Base-by-base conservation (phyloP, 2,888 invertebrate species). In the Corythucha ciliata region DNA sequence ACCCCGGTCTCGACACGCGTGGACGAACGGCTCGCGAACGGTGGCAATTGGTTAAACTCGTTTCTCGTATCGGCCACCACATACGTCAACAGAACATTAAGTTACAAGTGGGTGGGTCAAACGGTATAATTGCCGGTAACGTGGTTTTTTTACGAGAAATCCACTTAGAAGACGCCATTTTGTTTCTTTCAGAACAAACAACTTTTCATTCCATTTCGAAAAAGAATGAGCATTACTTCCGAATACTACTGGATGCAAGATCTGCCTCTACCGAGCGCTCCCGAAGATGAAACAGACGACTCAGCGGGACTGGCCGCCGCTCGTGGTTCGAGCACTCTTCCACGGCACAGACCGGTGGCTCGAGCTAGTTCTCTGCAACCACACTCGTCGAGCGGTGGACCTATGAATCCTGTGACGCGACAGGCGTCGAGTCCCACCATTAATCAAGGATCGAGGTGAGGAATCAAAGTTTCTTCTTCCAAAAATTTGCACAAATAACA, bases 221-320 rank as follows among this genome's bases (percentile, higher is more conserved):
- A 71, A 54, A 70, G 74, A 22, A 68, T 72, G 39, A 69, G 67
- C 33, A 50, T 47, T 4, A 74, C 75, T 2, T 76, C 75, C 1
- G 69, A 76, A 22, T 77, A 77, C 63, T 68, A 78, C 60, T 58
- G 69, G 60, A 74, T 77, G 24, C 77, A 77, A 61, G 79, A 79
- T 62, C 69, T 77, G 32, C 75, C 75, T n/a, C 65, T 77, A 53
- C 75, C 71, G 55, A 76, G 69, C 20, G 24, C 40, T 22, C n/a
- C 25, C 25, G 54, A 52, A 12, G 42, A 44, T 14, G 47, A 39
- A 2, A 34, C 40, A 8, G 54, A 54, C 24, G n/a, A n/a, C n/a
- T n/a, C n/a, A n/a, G n/a, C n/a, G n/a, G n/a, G n/a, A n/a, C n/a
- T n/a, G n/a, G 10, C 45, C 6, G 52, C 54, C 2, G 26, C 45